Conservation (phyloP, 2,888 invertebrate genomes). For the Microchrysa polita region DNA sequence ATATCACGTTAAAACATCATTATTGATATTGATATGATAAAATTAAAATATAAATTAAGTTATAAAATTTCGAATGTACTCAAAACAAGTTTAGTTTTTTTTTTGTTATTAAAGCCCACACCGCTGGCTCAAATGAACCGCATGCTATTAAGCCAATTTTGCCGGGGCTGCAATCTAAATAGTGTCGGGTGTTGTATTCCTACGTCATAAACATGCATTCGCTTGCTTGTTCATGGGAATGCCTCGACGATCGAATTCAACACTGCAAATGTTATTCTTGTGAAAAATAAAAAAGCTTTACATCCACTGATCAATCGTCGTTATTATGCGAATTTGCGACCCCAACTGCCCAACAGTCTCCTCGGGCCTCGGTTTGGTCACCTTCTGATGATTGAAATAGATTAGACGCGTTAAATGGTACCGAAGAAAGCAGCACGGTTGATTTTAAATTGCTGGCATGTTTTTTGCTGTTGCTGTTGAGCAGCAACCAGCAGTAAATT, state of each 20-base stretch:
- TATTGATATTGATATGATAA: no score
- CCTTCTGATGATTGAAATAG: slow-evolving; percentile 52
- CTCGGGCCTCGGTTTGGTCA: slow-evolving; percentile 65
- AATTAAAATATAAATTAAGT: no score
- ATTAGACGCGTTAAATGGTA: no score
- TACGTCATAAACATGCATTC: slow-evolving; percentile 88
- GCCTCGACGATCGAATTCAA: slow-evolving; percentile 93
- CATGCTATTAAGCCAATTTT: slow-evolving; percentile 88
- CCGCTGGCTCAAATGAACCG: slow-evolving; percentile 90
- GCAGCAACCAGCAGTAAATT: no score
- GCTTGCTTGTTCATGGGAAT: slow-evolving; percentile 95
- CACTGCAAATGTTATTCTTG: slow-evolving; percentile 87
- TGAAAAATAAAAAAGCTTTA: slow-evolving; percentile 93
- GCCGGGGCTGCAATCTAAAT: slow-evolving; percentile 92
- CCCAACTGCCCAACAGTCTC: slow-evolving; percentile 94
- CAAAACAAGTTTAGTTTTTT: slow-evolving; percentile 81
- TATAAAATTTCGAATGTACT: no score
- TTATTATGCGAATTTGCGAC: slow-evolving; percentile 92
- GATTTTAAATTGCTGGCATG: no score
- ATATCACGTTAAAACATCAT: no score
- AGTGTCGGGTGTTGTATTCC: slow-evolving; percentile 85
- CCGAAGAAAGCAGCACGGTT: no score
- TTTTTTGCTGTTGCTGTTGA: no score
- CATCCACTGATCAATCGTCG: slow-evolving; percentile 85
- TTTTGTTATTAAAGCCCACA: slow-evolving; percentile 87